Evolutionary conservation across 2,888 invertebrate species (phyloP), one percentile per base, ranked within the genome.

Genomic region (Cancer borealis): DNA sequence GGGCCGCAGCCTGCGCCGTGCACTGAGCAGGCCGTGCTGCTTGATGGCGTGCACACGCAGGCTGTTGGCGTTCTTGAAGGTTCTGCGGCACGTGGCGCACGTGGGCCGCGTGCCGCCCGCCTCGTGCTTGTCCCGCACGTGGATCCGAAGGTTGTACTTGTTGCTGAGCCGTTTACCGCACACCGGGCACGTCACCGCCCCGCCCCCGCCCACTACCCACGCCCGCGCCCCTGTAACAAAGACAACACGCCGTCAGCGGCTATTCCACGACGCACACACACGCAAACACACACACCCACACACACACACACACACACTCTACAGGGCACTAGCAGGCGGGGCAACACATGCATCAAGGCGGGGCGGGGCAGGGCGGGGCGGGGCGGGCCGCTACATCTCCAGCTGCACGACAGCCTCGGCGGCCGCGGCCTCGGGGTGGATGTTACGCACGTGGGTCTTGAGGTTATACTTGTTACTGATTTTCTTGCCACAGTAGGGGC

Each of bases 121-220:
- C 91, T 94, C 94, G 91, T 94, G 94, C 46, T 94, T 94, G 94
- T 94, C 94, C 91, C 94, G 73, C 87, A 94, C 91, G 94, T 94
- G 94, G 92, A 96, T 98, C 95, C 98, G 97, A 96, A 98, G 97
- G 96, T 98, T 98, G 97, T 98, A 98, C 96, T 98, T 98, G 97
- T 98, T 98, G 96, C 98, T 98, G 91, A 98, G 97, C 94, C 98
- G 98, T 96, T 98, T 98, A 96, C 98, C 98, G 97, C 98, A 98
- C 92, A 98, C 97, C 95, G 98, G 97, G 96, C 98, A 98, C 92
- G 92, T 88, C 94, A 94, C 94, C 92, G 94, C 92, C 94, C 91
- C 91, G 88, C 91, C 92, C 91, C 94, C 94, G 92, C 94, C 94
- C 87, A 93, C 92, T 91, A 93, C 94, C 94, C 94, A 93, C 94